These are phyloP conservation scores for Philereme transversata DNA, from an alignment of 2,888 invertebrate genomes.

Conservation along the genomic window DNA sequence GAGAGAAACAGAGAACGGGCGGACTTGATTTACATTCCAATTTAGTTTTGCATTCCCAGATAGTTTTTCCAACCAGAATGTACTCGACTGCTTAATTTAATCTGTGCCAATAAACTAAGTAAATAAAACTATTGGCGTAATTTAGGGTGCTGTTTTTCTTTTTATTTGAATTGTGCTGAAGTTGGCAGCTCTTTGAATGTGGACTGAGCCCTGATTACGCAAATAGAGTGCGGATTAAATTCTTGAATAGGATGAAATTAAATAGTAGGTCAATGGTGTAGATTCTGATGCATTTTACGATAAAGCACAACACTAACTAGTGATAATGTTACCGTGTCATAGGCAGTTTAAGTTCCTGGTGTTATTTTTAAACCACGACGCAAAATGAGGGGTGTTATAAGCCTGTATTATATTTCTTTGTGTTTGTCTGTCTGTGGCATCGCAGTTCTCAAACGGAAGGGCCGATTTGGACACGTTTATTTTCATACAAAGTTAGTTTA, in stretches of 20 bases:
- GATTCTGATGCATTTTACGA: too few relatives aligned
- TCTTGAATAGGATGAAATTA: too few relatives aligned
- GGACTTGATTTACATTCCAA: constrained; percentile 75
- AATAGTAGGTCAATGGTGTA: not conserved
- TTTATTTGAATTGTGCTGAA: constrained; percentile 21
- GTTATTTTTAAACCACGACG: too few relatives aligned
- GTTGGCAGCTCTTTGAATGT: constrained; percentile 20
- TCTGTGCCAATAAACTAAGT: constrained; percentile 35
- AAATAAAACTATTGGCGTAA: constrained; percentile 35
- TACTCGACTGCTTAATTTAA: constrained; percentile 42
- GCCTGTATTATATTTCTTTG: too few relatives aligned
- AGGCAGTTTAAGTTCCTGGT: too few relatives aligned
- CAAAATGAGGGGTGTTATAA: too few relatives aligned
- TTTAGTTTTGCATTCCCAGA: constrained; percentile 67
- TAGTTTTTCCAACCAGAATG: constrained; percentile 60
- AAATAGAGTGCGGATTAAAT: constrained; percentile 8
- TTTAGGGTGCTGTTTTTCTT: constrained; percentile 22
- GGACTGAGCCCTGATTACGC: constrained; percentile 21
- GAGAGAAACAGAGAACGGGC: constrained; percentile 65
- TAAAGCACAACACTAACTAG: too few relatives aligned
- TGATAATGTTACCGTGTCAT: too few relatives aligned
- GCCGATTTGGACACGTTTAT: too few relatives aligned
- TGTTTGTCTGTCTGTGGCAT: too few relatives aligned
- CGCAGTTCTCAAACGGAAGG: too few relatives aligned
- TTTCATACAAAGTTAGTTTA: too few relatives aligned